These are phyloP conservation scores for Drosophila chauvacae DNA, from an alignment of 1,140 invertebrate species.

Conservation along the genomic window DNA sequence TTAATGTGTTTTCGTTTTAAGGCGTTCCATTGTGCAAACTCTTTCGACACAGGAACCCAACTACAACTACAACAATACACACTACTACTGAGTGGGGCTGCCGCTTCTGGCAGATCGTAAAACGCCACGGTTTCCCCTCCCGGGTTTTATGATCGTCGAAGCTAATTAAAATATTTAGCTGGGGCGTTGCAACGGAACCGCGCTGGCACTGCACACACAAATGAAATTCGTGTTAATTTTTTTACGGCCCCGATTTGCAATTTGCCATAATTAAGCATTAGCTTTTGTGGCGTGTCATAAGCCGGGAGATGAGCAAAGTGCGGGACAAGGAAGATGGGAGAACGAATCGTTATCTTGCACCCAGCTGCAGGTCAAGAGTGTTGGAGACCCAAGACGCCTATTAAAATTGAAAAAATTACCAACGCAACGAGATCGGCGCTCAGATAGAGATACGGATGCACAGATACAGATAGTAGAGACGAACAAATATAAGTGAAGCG, in stretches of 20 bases:
- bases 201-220: conserved; percentile 26
- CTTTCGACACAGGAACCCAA: conserved; percentile 26
- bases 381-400: conserved; percentile 59
- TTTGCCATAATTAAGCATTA: conserved; percentile 83
- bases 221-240: conserved; percentile 75
- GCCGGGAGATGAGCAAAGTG: not conserved
- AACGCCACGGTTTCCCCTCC: conserved; percentile 52
- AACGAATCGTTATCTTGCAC: conserved; percentile 36
- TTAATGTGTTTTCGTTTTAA: conserved; percentile 71
- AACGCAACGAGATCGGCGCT: conserved; percentile 48
- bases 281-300: conserved; percentile 46
- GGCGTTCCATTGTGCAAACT: conserved; percentile 64
- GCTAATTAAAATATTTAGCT: conserved; percentile 81
- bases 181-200: conserved; percentile 41
- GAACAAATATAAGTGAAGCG: conserved; percentile 29
- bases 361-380: conserved; percentile 58
- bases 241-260: conserved; percentile 69
- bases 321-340: not conserved
- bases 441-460: conserved; percentile 18
- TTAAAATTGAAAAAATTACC: conserved; percentile 76
- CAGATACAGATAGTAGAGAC: conserved; percentile 16
- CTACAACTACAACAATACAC: not conserved
- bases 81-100: conserved; percentile 19
- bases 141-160: conserved; percentile 60
- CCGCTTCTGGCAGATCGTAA: conserved; percentile 76